Evolutionary conservation across 1,140 invertebrate genomes (phyloP).

Genomic region (Penaeus vannamei): DNA sequence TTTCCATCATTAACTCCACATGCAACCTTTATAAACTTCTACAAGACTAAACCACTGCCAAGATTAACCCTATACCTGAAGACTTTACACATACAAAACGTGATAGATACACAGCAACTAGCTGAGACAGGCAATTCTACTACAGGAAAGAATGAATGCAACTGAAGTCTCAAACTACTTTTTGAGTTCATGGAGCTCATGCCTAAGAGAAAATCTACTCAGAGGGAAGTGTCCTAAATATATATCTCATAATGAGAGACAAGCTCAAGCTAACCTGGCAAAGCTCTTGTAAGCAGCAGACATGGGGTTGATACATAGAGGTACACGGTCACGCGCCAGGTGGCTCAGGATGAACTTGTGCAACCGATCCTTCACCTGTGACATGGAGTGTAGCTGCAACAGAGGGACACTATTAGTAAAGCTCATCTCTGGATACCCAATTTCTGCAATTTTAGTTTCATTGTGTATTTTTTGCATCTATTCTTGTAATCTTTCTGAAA

Average conservation of each 20-base stretch:
- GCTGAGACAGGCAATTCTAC: no score
- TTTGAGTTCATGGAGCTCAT: no score
- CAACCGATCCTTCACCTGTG: constrained; percentile 79
- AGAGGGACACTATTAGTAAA: constrained; percentile 69
- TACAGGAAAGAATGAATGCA: no score
- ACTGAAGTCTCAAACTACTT: no score
- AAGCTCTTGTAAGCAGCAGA: constrained; percentile 99
- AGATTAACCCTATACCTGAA: no score
- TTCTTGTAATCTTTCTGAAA: no score
- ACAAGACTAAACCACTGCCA: no score
- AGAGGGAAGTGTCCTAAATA: constrained; percentile 12
- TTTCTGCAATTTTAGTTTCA: constrained; percentile 42
- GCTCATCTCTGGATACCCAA: no score
- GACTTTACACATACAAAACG: no score
- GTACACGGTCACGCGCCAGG: constrained; percentile 89
- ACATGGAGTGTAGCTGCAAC: constrained; percentile 79
- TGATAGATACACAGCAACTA: no score
- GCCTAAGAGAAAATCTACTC: neutral
- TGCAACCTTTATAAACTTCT: no score
- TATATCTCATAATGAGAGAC: neutral
- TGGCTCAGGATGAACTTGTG: constrained; percentile 98
- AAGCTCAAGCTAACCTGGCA: constrained; percentile 87
- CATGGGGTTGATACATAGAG: constrained; percentile 99
- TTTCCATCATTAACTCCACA: no score
- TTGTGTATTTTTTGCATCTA: neutral